phyloP scores from a whole-genome alignment of 2,797 vertebrate genomes.

The Gila robusta region DNA sequence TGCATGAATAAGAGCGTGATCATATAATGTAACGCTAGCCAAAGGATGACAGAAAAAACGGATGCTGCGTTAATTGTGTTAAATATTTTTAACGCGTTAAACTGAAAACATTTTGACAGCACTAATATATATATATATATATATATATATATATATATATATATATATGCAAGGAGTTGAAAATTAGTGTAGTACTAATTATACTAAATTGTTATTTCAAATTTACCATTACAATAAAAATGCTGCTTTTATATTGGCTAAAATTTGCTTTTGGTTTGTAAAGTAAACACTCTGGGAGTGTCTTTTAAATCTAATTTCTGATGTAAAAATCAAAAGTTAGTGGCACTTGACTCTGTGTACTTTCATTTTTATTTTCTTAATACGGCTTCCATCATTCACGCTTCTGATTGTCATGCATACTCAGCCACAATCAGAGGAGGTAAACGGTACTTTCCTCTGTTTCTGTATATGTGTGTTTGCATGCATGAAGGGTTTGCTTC shows the following conservation, averaged over 20 bases:
- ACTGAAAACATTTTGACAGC: too few species aligned
- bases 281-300: background rate
- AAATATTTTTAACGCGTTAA: too few species aligned
- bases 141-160: too few species aligned
- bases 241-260: background rate
- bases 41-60: too few species aligned
- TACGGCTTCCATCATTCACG: background rate
- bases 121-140: too few species aligned
- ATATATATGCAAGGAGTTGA: too few species aligned
- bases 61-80: too few species aligned
- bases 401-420: slow-evolving; percentile 24
- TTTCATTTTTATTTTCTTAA: slow-evolving; percentile 45
- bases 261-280: background rate
- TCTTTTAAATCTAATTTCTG: slow-evolving; percentile 37
- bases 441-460: slow-evolving; percentile 28
- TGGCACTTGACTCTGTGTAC: slow-evolving; percentile 29
- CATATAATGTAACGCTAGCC: too few species aligned
- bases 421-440: slow-evolving; percentile 58
- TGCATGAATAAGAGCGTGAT: too few species aligned
- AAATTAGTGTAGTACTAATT: too few species aligned
- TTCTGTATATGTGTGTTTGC: slow-evolving; percentile 61
- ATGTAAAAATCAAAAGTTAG: slow-evolving; percentile 21
- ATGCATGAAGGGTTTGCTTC: slow-evolving; percentile 57
- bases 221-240: background rate
- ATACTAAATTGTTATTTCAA: too few species aligned